These are phyloP conservation scores for Cacatua alba DNA, from an alignment of 2,113 vertebrate species.

Conservation along the genomic window DNA sequence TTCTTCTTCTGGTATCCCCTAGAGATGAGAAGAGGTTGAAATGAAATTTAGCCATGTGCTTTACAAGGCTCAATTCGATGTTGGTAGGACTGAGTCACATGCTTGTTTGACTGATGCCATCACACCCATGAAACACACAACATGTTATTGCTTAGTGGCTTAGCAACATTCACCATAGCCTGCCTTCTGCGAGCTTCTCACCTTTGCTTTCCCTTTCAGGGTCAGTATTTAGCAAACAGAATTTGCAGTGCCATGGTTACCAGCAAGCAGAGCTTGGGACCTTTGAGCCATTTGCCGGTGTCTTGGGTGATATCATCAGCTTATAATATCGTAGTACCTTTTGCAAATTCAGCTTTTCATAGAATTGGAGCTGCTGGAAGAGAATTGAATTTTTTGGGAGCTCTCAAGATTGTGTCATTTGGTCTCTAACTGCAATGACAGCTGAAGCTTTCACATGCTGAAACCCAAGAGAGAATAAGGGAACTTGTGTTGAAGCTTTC, in stretches of 20 bases:
- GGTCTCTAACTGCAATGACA: not conserved
- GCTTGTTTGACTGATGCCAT: constrained; percentile 45
- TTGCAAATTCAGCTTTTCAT: not conserved
- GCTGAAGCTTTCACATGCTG: not conserved
- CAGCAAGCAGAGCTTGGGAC: not conserved
- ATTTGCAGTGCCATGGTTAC: constrained; percentile 56
- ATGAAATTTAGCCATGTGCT: not conserved
- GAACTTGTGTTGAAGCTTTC: not conserved
- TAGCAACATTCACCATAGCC: constrained; percentile 24
- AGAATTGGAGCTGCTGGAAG: not conserved
- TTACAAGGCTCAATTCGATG: not conserved
- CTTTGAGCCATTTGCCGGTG: not conserved
- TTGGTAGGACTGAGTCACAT: constrained; percentile 46
- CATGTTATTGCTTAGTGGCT: constrained; percentile 43
- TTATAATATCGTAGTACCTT: not conserved
- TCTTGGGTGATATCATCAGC: not conserved
- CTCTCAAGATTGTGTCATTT: not conserved
- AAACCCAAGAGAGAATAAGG: not conserved
- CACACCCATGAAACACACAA: constrained; percentile 8
- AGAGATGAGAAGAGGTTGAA: not conserved
- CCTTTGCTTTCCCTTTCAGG: constrained; percentile 49
- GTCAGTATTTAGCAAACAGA: constrained; percentile 67
- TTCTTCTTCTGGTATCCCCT: not conserved
- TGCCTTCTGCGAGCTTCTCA: constrained; percentile 33
- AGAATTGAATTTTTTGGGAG: not conserved